phyloP scores from a whole-genome alignment of 2,888 invertebrate species.

The Caenorhabditis drosophilae region DNA sequence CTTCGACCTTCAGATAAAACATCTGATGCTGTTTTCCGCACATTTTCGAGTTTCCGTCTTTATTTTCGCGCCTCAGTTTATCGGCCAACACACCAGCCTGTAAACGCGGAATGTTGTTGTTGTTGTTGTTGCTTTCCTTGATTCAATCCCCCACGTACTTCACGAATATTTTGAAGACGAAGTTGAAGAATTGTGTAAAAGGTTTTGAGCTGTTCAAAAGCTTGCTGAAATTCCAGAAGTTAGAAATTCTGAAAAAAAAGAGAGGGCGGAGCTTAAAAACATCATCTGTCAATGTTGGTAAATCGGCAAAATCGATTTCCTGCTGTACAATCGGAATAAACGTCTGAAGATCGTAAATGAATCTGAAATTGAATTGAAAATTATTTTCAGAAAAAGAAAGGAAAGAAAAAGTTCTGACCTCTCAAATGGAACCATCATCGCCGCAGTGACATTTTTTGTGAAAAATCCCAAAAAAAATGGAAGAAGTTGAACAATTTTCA shows the following conservation, averaged over 20 bases:
- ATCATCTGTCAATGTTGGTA: constrained; percentile 19
- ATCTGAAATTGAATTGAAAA: background rate
- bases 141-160: too few species aligned
- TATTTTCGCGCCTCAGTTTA: background rate
- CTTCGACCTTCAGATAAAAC: background rate
- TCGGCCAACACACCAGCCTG: background rate
- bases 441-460: too few species aligned
- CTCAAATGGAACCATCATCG: too few species aligned
- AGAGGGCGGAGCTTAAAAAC: constrained; percentile 1
- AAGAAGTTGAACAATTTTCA: too few species aligned
- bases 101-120: background rate
- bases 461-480: too few species aligned
- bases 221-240: background rate
- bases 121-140: too few species aligned
- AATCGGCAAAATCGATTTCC: constrained; percentile 26
- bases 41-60: background rate
- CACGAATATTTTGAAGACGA: too few species aligned
- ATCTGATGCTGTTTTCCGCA: background rate
- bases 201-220: background rate
- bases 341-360: constrained; percentile 6
- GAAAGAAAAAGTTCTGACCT: too few species aligned
- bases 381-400: background rate
- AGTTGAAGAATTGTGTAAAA: background rate
- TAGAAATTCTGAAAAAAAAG: background rate
- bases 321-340: constrained; percentile 21